phyloP scores from a whole-genome alignment of 1,140 invertebrate species.

The Chionoecetes opilio region DNA sequence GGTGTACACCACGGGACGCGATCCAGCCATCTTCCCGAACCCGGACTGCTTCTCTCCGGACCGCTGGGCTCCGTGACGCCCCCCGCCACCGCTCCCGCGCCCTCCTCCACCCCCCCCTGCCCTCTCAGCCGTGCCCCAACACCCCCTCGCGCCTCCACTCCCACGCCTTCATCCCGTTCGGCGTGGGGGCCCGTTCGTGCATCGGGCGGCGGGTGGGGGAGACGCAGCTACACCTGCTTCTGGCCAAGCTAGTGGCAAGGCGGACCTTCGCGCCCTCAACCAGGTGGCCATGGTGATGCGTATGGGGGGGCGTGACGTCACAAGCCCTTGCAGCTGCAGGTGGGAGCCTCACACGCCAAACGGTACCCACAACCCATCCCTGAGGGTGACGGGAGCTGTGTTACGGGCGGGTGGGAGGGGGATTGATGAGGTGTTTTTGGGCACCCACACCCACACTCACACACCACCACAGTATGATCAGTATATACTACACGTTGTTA shows the following conservation, averaged over 20 bases:
- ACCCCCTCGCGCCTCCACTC: constrained; percentile 85
- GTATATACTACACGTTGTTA: no score
- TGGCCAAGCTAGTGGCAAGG: constrained; percentile 83
- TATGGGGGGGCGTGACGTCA: constrained; percentile 80
- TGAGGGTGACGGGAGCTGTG: neutral
- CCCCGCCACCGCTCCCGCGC: neutral
- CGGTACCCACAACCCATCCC: neutral
- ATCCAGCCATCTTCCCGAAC: constrained; percentile 88
- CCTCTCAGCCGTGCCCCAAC: constrained; percentile 84
- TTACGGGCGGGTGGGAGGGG: no score
- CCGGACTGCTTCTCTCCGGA: constrained; percentile 90
- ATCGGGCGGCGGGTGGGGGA: constrained; percentile 92
- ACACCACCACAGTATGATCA: no score
- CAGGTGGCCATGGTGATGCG: constrained; percentile 77
- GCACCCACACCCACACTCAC: no score
- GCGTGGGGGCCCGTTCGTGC: constrained; percentile 91
- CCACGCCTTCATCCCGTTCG: constrained; percentile 92
- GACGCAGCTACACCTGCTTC: constrained; percentile 88
- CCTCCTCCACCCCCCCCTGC: neutral
- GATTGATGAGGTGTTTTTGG: no score
- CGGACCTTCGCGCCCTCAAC: constrained; percentile 59
- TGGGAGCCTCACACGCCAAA: neutral
- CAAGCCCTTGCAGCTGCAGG: constrained; percentile 59
- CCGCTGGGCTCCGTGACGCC: constrained; percentile 87
- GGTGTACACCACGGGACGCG: constrained; percentile 91